Evolutionary conservation across 2,888 invertebrate species (phyloP).

Genomic region (Hyles lineata): DNA sequence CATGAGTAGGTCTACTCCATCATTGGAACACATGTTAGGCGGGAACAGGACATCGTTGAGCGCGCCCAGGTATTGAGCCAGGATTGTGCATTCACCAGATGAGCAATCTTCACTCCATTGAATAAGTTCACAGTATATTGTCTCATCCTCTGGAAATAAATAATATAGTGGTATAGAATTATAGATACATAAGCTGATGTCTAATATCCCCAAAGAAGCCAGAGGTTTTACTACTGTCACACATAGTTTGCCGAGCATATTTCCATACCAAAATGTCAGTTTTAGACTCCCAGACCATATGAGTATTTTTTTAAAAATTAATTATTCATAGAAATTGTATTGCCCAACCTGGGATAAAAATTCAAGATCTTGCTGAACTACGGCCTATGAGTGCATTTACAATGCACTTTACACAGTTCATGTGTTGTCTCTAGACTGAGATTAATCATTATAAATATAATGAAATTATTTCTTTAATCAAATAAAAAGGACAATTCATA

Average conservation of each 20-base stretch:
- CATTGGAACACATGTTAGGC: slow-evolving; percentile 81
- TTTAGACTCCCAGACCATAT: not conserved
- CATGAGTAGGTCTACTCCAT: slow-evolving; percentile 89
- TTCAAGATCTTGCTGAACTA: not conserved
- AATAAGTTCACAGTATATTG: slow-evolving; percentile 86
- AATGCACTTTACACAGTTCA: not conserved
- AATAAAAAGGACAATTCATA: not conserved
- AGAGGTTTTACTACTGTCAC: too few species aligned
- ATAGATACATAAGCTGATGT: not conserved
- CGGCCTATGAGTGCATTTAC: not conserved
- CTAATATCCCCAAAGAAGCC: too few species aligned
- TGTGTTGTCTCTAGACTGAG: not conserved
- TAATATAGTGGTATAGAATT: not conserved
- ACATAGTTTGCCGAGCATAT: too few species aligned
- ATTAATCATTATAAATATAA: not conserved
- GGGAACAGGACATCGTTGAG: slow-evolving; percentile 88
- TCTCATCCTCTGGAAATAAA: slow-evolving; percentile 80
- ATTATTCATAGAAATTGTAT: too few species aligned
- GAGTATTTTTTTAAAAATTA: too few species aligned
- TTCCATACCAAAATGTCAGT: not conserved
- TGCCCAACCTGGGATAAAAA: not conserved
- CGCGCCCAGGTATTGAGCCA: slow-evolving; percentile 87
- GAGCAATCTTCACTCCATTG: slow-evolving; percentile 83
- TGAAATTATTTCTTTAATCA: slow-evolving; percentile 1
- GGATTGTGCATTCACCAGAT: slow-evolving; percentile 71